phyloP scores from a whole-genome alignment of 2,888 invertebrate genomes.

The Scaptomyza polygonia region DNA sequence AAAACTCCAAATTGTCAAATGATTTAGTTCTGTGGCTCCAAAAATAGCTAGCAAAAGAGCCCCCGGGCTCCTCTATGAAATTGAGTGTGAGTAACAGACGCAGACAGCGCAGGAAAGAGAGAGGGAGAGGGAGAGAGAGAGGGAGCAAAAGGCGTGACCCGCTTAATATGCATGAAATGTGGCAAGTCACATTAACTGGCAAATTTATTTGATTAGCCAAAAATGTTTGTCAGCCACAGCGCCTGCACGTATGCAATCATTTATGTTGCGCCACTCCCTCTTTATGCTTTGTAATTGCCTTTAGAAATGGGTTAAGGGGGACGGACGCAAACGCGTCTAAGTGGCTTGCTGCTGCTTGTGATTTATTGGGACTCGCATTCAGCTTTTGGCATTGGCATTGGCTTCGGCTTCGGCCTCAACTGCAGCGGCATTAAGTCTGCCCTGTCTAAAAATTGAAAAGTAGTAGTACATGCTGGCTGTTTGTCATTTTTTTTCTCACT shows the following conservation, averaged over 20 bases:
- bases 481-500: conserved; percentile 12
- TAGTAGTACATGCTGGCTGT: conserved; percentile 23
- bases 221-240: conserved; percentile 26
- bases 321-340: neutral
- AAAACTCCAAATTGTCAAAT: conserved; percentile 46
- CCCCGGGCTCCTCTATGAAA: neutral
- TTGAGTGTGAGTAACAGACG: neutral
- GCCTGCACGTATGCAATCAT: conserved; percentile 62
- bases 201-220: conserved; percentile 64
- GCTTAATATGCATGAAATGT: conserved; percentile 65
- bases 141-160: conserved; percentile 2
- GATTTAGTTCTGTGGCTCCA: conserved; percentile 52
- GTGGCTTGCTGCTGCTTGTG: conserved; percentile 9
- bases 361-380: conserved; percentile 20
- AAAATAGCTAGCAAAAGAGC: conserved; percentile 31
- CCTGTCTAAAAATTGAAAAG: conserved; percentile 27
- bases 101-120: no score
- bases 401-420: conserved; percentile 1
- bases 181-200: conserved; percentile 60
- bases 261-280: conserved; percentile 26
- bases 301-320: neutral
- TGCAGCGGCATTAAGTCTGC: conserved; percentile 33
- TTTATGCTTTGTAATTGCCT: conserved; percentile 42
- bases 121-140: neutral
- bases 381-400: conserved; percentile 2